Evolutionary conservation across 2,797 vertebrate species (phyloP).

Genomic region (Crypturellus tataupa): DNA sequence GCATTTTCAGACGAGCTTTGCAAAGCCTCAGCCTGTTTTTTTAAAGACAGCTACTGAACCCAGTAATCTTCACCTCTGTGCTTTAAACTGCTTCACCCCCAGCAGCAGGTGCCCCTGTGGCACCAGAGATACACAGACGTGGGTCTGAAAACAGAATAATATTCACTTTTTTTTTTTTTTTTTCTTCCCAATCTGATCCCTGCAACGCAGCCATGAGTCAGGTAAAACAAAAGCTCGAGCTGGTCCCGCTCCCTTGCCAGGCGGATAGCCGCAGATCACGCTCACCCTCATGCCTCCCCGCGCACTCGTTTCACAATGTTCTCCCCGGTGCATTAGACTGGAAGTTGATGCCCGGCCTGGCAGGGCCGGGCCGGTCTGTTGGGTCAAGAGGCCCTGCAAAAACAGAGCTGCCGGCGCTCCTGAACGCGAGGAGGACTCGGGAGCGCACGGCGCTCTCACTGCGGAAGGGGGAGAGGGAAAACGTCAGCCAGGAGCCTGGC

Average conservation of each 20-base stretch:
- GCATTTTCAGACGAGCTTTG: not conserved
- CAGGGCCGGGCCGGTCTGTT: not conserved
- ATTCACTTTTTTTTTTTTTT: not conserved
- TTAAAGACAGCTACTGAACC: not conserved
- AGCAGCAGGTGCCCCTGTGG: not conserved
- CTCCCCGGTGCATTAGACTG: slow-evolving; percentile 26
- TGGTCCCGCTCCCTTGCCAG: not conserved
- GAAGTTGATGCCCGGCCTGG: slow-evolving; percentile 22
- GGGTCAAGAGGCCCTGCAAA: not conserved
- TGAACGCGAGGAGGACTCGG: not conserved
- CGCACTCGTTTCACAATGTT: slow-evolving; percentile 39
- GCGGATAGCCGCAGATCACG: not conserved
- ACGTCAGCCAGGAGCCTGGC: not conserved
- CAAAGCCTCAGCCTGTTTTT: not conserved
- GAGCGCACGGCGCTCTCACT: not conserved
- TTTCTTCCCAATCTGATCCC: not conserved
- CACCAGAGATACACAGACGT: not conserved
- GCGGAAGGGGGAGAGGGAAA: not conserved
- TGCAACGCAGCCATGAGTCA: not conserved
- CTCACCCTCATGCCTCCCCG: not conserved
- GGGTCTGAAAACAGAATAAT: not conserved
- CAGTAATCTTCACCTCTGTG: not conserved
- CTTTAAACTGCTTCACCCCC: not conserved
- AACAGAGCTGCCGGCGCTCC: too few relatives aligned
- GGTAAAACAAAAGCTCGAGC: not conserved